Percentiles rank a stretch among this genome's conserved stretches.
Conservation (phyloP, 2,797 vertebrate genomes). For the Steatocranus sp. region DNA sequence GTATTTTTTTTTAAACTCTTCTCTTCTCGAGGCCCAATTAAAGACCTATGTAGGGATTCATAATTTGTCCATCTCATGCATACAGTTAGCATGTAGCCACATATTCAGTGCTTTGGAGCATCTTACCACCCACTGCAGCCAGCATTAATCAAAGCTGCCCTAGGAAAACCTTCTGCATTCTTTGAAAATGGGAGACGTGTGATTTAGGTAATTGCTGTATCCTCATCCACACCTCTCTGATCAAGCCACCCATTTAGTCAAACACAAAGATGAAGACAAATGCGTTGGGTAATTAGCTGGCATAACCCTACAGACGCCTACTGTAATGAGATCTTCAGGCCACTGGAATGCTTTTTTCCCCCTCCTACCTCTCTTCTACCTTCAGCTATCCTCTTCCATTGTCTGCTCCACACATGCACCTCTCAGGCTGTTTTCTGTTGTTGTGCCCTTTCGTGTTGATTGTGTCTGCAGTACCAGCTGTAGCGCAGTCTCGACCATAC, state of each 20-base stretch:
- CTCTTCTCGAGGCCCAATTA: constrained; percentile 15
- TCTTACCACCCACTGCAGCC: constrained; percentile 4
- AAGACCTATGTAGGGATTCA: constrained; percentile 3
- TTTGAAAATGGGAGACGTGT: constrained; percentile 25
- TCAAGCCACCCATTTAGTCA: constrained; percentile 47
- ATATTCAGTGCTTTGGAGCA: neutral
- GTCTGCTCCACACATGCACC: neutral
- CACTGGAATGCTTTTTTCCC: neutral
- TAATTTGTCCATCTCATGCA: neutral
- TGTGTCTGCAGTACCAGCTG: constrained; percentile 47
- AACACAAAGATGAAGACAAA: constrained; percentile 55
- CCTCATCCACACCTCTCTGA: constrained; percentile 20
- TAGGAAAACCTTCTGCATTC: constrained; percentile 18
- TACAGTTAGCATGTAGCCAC: constrained; percentile 12
- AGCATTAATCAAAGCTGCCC: constrained; percentile 43
- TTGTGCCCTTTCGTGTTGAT: constrained; percentile 6
- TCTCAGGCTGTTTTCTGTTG: constrained; percentile 12
- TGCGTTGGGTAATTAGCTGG: constrained; percentile 50
- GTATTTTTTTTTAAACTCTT: neutral
- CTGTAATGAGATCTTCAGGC: constrained; percentile 48
- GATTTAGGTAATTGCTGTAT: constrained; percentile 42
- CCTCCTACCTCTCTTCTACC: neutral
- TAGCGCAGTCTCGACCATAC: constrained; percentile 17
- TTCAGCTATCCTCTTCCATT: neutral
- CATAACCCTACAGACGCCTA: constrained; percentile 8